Evolutionary conservation across 2,888 invertebrate species (phyloP).

Genomic region (Lymantria dispar): DNA sequence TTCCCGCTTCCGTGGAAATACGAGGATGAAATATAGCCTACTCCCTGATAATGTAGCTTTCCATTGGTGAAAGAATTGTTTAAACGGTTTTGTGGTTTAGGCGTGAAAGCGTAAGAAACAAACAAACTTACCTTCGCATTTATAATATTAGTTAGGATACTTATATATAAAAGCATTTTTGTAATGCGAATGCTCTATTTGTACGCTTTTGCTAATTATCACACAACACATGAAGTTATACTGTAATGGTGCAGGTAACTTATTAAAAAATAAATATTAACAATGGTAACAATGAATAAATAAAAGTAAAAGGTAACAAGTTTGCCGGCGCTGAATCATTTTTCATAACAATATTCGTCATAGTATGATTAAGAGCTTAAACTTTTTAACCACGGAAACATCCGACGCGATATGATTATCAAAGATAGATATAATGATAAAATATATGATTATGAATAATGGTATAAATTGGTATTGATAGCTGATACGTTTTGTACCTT

Average conservation of each 20-base stretch:
- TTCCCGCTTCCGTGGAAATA: too few species aligned
- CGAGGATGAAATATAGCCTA: too few species aligned
- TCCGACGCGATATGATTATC: constrained; percentile 2
- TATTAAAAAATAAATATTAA: background rate
- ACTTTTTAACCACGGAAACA: constrained; percentile 7
- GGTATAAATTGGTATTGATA: background rate
- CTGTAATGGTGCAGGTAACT: background rate
- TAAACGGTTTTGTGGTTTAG: too few species aligned
- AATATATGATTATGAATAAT: background rate
- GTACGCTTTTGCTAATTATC: background rate
- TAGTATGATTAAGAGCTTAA: constrained; percentile 27
- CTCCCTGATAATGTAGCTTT: too few species aligned
- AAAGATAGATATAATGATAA: background rate
- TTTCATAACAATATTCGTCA: constrained; percentile 20
- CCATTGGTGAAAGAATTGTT: too few species aligned
- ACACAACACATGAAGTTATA: too few species aligned
- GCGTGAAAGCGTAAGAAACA: too few species aligned
- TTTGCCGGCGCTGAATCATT: constrained; percentile 21
- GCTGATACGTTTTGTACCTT: background rate
- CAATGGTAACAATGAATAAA: background rate
- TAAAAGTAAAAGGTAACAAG: constrained; percentile 11
- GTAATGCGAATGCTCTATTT: background rate
- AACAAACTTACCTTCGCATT: too few species aligned
- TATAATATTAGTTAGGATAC: too few species aligned
- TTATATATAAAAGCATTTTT: background rate